These are phyloP conservation scores for Sebastes steindachneri DNA, from an alignment of 2,797 vertebrate species.

Conservation along the genomic window DNA sequence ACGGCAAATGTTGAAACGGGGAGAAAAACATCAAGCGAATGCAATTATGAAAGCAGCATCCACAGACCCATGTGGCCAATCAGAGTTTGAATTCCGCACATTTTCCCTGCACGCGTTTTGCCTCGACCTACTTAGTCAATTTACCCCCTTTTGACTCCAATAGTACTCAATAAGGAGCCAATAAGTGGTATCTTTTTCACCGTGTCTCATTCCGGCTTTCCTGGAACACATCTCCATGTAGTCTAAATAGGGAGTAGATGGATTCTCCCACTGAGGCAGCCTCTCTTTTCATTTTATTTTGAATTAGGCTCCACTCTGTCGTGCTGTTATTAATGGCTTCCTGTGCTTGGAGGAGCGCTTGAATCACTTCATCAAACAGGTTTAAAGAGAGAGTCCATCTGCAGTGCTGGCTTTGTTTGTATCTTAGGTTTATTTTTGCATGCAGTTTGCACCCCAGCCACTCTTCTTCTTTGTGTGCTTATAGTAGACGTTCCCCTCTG, in stretches of 20 bases:
- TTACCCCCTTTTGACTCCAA: slow-evolving; percentile 75
- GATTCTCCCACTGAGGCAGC: slow-evolving; percentile 29
- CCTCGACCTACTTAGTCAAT: slow-evolving; percentile 71
- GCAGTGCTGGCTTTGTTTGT: slow-evolving; percentile 12
- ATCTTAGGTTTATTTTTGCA: neutral
- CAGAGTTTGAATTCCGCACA: slow-evolving; percentile 57
- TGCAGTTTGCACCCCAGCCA: neutral
- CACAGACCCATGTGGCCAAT: slow-evolving; percentile 69
- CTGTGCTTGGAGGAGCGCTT: slow-evolving; percentile 36
- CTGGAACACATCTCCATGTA: slow-evolving; percentile 11
- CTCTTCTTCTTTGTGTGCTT: slow-evolving; percentile 1
- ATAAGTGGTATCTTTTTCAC: slow-evolving; percentile 40
- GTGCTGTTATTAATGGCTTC: slow-evolving; percentile 46
- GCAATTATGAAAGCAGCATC: slow-evolving; percentile 74
- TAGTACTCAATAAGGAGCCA: slow-evolving; percentile 53
- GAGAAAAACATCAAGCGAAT: slow-evolving; percentile 57
- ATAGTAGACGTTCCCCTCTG: neutral
- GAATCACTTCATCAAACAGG: slow-evolving; percentile 33
- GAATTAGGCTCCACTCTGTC: slow-evolving; percentile 39
- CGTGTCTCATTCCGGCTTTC: slow-evolving; percentile 30
- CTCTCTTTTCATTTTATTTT: slow-evolving; percentile 36
- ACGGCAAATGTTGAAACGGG: slow-evolving; percentile 59
- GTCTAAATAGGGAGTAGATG: slow-evolving; percentile 34
- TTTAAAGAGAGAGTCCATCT: slow-evolving; percentile 28
- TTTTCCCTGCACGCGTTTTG: slow-evolving; percentile 60